Evolutionary conservation across 1,140 invertebrate species (phyloP), one percentile per base, ranked within the genome.

Genomic region (Lepidostoma basale): DNA sequence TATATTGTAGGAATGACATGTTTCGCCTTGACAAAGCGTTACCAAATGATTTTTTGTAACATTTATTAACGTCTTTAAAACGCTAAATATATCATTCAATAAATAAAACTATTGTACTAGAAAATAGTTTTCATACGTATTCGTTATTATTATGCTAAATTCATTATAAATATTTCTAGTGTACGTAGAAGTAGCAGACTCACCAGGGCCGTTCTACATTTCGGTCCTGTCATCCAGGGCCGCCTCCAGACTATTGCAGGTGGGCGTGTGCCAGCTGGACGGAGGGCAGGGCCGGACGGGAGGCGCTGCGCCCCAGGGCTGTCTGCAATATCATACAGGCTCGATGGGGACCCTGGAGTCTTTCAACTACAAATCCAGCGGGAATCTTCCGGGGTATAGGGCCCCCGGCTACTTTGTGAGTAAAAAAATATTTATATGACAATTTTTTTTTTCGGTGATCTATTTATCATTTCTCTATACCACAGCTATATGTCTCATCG

Each of bases 281-380:
- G 30, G 6, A 6, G 30, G 5, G 12, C 30, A 33, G 69, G n/a
- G n/a, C n/a, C n/a, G n/a, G n/a, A n/a, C 3, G 73, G 77, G 58
- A 49, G 68, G 74, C 3, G 52, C 76, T 58, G 81, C 84, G 2
- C 83, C 87, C 12, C 60, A 79, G 59, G 87, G 89, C 69, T 93
- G 91, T 75, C 78, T 93, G 1, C 91, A 92, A 78, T 91, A 90
- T 74, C 87, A 85, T 68, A 86, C 77, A 1, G 86, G 85, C 4
- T 63, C 78, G 0, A 79, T 83, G 40, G 90, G 90, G 3, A 75
- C 80, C 9, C 78, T 93, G 4, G 84, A 88, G 74, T 90, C 88
- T 18, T 92, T 93, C 74, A 93, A 92, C 74, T 92, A 90, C 70
- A 84, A 86, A 45, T 78, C 85, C 26, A 81, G 79, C 58, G 80